These are phyloP conservation scores for Apogon talboti DNA, from an alignment of 2,797 vertebrate genomes.

Conservation along the genomic window DNA sequence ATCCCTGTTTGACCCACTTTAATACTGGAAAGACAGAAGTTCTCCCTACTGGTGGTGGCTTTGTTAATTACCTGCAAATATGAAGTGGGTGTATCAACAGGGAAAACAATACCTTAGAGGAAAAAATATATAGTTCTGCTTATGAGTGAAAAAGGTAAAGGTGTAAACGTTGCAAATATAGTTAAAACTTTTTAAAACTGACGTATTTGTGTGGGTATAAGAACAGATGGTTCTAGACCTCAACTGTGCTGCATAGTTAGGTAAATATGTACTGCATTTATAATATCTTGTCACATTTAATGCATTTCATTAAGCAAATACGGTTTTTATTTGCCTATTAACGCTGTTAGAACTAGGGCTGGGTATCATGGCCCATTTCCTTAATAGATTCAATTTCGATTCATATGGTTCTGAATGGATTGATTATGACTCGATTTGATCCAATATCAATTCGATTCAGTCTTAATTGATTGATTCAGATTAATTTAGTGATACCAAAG, in stretches of 20 bases:
- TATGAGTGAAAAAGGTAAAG: neutral
- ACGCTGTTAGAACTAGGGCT: too few relatives aligned
- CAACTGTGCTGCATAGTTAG: neutral
- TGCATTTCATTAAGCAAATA: neutral
- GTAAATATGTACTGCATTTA: constrained; percentile 2
- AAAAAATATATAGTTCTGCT: neutral
- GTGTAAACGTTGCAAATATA: neutral
- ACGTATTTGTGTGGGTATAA: neutral
- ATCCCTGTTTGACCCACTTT: constrained; percentile 69
- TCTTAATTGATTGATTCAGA: too few relatives aligned
- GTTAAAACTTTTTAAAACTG: neutral
- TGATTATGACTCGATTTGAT: too few relatives aligned
- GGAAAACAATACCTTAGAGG: neutral
- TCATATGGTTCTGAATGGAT: too few relatives aligned
- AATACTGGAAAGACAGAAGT: constrained; percentile 33
- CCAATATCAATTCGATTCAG: too few relatives aligned
- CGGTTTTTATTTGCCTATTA: neutral
- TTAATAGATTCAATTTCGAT: too few relatives aligned
- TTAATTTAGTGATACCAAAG: too few relatives aligned
- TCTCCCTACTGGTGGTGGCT: constrained; percentile 23
- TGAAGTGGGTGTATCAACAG: neutral
- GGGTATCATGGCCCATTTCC: too few relatives aligned
- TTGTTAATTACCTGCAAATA: constrained; percentile 13
- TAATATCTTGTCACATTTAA: too few relatives aligned
- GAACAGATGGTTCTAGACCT: neutral